Percentiles rank a stretch among this genome's conserved stretches.
phyloP scores from a whole-genome alignment of 2,888 invertebrate genomes.

The Tromatobia lineatoria region DNA sequence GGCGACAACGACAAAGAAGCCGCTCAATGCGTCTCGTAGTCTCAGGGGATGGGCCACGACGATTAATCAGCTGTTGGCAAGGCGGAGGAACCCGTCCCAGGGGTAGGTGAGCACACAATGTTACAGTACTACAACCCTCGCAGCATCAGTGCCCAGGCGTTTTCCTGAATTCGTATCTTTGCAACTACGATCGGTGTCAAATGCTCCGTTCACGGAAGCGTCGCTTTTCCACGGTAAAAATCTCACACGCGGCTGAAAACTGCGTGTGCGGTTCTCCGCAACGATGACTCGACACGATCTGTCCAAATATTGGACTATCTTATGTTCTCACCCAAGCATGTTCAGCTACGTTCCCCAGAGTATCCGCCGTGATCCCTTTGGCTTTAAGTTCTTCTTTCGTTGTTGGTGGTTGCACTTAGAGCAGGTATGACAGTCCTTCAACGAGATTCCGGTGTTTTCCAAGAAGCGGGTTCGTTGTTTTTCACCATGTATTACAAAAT shows the following conservation, averaged over 20 bases:
- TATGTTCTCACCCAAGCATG: conserved; percentile 26
- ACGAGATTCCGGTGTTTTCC: conserved; percentile 6
- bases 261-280: conserved; percentile 71
- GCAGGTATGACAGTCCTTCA: conserved; percentile 20
- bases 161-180: conserved; percentile 53
- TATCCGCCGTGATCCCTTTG: neutral
- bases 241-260: conserved; percentile 14
- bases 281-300: conserved; percentile 79
- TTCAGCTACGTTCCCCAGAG: conserved; percentile 53
- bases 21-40: conserved; percentile 81
- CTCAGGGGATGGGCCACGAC: conserved; percentile 80
- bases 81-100: conserved; percentile 80
- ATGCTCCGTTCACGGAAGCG: conserved; percentile 41
- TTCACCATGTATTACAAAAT: neutral
- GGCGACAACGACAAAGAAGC: conserved; percentile 81
- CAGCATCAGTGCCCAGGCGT: conserved; percentile 27
- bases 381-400: conserved; percentile 24
- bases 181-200: conserved; percentile 51
- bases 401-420: neutral
- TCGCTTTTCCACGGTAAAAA: conserved; percentile 40
- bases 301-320: conserved; percentile 82
- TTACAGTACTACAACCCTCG: conserved; percentile 74
- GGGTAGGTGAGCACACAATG: conserved; percentile 79
- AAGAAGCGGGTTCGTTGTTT: conserved; percentile 2
- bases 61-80: conserved; percentile 86